These are phyloP conservation scores for Iguana delicatissima DNA, from an alignment of 2,797 vertebrate species.

Conservation along the genomic window DNA sequence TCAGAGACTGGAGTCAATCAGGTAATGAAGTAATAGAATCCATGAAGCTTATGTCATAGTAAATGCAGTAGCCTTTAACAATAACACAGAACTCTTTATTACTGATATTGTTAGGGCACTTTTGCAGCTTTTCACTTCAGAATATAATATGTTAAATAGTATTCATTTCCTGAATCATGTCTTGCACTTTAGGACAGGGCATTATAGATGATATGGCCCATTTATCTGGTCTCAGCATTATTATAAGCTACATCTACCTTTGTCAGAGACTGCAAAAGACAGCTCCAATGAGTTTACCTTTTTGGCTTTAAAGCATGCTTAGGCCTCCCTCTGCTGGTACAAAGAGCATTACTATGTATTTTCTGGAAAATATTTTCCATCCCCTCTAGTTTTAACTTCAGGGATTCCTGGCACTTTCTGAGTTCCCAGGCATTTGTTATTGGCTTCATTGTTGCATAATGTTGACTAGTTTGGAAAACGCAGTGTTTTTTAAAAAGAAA, in stretches of 20 bases:
- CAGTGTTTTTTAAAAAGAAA: not conserved
- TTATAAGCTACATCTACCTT: not conserved
- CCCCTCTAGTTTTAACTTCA: not conserved
- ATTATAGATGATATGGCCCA: not conserved
- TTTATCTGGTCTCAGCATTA: not conserved
- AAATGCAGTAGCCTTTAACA: not conserved
- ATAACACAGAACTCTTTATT: not conserved
- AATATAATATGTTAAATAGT: not conserved
- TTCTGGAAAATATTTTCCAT: accelerated
- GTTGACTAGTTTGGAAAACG: not conserved
- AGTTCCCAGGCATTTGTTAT: not conserved
- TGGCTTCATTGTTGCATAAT: not conserved
- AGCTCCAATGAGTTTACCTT: accelerated
- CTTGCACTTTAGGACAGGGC: constrained; percentile 26
- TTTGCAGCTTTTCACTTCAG: not conserved
- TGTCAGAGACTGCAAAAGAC: not conserved
- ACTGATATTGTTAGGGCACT: not conserved
- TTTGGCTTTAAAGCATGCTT: constrained; percentile 28
- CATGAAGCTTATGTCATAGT: not conserved
- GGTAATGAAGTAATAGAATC: not conserved
- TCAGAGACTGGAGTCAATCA: not conserved
- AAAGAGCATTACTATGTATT: accelerated
- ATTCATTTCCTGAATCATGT: not conserved
- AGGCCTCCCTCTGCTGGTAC: constrained; percentile 70
- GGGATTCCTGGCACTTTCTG: not conserved